Conservation (phyloP, 2,888 invertebrate genomes). For the Drosophila tripunctata region DNA sequence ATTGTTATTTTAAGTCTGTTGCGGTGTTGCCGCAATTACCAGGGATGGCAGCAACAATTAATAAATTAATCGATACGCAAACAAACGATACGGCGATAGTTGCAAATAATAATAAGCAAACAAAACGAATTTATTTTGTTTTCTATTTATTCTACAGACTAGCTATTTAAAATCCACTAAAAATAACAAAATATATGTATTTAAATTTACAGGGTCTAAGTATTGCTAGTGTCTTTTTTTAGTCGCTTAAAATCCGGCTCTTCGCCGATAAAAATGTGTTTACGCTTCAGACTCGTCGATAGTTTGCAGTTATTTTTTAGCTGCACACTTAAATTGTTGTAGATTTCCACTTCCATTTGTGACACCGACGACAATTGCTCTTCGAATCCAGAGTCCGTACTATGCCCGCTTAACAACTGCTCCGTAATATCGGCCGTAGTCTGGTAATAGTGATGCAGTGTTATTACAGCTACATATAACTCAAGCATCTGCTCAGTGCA, state of each 20-base stretch:
- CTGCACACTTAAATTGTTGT: slow-evolving; percentile 16
- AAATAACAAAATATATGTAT: not conserved
- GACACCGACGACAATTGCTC: slow-evolving; percentile 28
- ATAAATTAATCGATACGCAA: too few species aligned
- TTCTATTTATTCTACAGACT: too few species aligned
- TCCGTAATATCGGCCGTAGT: slow-evolving; percentile 13
- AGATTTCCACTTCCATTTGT: slow-evolving; percentile 10
- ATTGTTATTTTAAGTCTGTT: slow-evolving; percentile 34
- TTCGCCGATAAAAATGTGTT: not conserved
- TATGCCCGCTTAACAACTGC: slow-evolving; percentile 35
- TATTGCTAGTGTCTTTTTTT: not conserved
- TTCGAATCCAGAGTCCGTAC: slow-evolving; percentile 79
- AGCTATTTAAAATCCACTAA: slow-evolving; percentile 20
- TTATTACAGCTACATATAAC: slow-evolving; percentile 71
- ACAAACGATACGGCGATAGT: too few species aligned
- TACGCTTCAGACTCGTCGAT: slow-evolving; percentile 10
- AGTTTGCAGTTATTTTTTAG: not conserved
- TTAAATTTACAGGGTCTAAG: not conserved
- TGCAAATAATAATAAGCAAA: too few species aligned
- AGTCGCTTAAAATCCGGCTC: slow-evolving; percentile 15
- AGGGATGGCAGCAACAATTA: too few species aligned
- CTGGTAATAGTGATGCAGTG: slow-evolving; percentile 56
- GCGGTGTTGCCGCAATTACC: too few species aligned
- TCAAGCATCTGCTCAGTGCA: slow-evolving; percentile 79
- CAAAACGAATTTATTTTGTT: too few species aligned